Evolutionary conservation across 2,888 invertebrate species (phyloP).

Genomic region (Brachyptera putata): DNA sequence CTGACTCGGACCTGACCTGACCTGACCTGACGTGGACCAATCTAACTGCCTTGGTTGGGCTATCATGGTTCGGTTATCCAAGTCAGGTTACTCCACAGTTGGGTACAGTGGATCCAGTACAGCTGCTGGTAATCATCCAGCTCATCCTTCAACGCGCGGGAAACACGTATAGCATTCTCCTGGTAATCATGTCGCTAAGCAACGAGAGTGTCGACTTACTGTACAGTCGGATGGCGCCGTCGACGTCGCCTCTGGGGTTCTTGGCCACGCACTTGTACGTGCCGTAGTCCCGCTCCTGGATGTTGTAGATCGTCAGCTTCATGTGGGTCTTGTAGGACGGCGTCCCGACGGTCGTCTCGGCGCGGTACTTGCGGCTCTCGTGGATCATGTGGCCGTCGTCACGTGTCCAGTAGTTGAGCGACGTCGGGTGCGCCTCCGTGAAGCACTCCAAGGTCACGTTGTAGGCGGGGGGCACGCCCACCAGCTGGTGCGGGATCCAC

Average conservation of each 20-base stretch:
- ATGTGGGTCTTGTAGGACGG: conserved; percentile 84
- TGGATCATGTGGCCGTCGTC: conserved; percentile 88
- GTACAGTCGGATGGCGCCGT: conserved; percentile 82
- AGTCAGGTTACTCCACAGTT: too few relatives aligned
- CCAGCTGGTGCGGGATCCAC: conserved; percentile 86
- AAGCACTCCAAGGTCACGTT: conserved; percentile 83
- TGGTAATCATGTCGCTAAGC: too few relatives aligned
- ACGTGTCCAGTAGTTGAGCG: conserved; percentile 85
- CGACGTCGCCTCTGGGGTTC: conserved; percentile 86
- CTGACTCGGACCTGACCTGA: too few relatives aligned
- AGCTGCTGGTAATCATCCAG: too few relatives aligned
- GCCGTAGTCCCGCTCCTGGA: conserved; percentile 75
- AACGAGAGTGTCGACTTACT: too few relatives aligned
- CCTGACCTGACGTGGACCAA: too few relatives aligned
- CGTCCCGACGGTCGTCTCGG: conserved; percentile 56
- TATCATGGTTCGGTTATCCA: too few relatives aligned
- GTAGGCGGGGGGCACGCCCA: conserved; percentile 77
- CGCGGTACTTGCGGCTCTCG: conserved; percentile 73
- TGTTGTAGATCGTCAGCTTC: conserved; percentile 74
- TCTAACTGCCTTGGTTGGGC: too few relatives aligned
- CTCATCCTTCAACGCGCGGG: too few relatives aligned
- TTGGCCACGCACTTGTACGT: conserved; percentile 86
- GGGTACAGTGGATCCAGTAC: too few relatives aligned
- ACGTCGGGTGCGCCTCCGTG: conserved; percentile 87
- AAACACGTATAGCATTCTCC: too few relatives aligned